Percentiles rank a stretch among this genome's conserved stretches.
Evolutionary conservation across 2,888 invertebrate species (phyloP).

Genomic region (Myopa tessellatipennis): DNA sequence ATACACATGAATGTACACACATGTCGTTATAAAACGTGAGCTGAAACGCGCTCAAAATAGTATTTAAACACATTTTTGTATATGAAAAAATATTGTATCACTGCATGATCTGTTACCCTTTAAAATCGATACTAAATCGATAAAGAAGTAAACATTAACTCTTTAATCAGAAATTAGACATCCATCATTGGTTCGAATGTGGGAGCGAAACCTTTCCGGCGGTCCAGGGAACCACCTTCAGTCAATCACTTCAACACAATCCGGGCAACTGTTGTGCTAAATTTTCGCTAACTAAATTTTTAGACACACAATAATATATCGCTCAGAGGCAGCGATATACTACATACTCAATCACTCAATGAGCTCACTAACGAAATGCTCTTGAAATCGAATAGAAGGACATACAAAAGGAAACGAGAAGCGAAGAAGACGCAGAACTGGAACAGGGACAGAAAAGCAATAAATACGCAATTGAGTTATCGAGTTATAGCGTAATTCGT

Average conservation of each 20-base stretch:
- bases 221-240: not conserved
- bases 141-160: too few relatives aligned
- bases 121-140: too few relatives aligned
- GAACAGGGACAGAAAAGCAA: conserved; percentile 26
- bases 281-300: conserved; percentile 23
- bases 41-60: too few relatives aligned
- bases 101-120: too few relatives aligned
- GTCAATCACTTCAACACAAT: conserved; percentile 25
- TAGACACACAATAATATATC: not conserved
- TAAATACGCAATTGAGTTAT: conserved; percentile 41
- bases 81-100: too few relatives aligned
- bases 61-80: too few relatives aligned
- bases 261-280: not conserved
- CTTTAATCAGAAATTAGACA: too few relatives aligned
- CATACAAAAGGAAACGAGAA: not conserved
- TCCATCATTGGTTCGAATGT: too few relatives aligned
- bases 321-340: too few relatives aligned
- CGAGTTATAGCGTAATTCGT: conserved; percentile 40
- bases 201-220: too few relatives aligned
- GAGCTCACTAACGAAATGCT: conserved; percentile 4
- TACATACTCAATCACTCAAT: not conserved
- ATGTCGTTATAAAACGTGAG: too few relatives aligned
- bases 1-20: too few relatives aligned
- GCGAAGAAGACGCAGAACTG: not conserved
- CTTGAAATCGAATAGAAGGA: not conserved